Conservation (phyloP, 2,797 vertebrate genomes). For the Balearica regulorum region DNA sequence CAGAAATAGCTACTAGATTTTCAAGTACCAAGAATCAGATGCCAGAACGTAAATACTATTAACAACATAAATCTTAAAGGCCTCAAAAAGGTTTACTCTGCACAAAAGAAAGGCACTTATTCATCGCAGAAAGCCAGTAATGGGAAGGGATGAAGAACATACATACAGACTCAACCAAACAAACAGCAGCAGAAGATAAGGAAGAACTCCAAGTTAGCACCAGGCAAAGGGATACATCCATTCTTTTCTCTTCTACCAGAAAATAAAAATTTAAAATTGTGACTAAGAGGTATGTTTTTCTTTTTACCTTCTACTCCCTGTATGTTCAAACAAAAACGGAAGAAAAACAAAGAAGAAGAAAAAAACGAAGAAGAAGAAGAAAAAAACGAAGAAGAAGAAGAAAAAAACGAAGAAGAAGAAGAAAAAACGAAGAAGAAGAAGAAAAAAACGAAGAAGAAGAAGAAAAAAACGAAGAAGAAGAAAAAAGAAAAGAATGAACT, state of each 20-base stretch:
- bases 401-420: background rate
- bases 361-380: too few relatives aligned
- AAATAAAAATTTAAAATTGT: background rate
- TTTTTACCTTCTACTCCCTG: background rate
- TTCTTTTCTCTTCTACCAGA: background rate
- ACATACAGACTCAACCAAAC: background rate
- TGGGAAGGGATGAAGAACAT: background rate
- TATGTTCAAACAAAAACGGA: fast-evolving
- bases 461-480: too few relatives aligned
- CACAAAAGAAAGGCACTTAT: background rate
- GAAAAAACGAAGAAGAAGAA: too few relatives aligned
- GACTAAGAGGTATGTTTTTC: background rate
- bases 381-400: too few relatives aligned
- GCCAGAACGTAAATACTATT: background rate
- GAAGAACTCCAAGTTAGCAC: background rate
- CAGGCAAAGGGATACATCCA: background rate
- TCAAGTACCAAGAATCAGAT: background rate
- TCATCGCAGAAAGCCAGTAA: background rate
- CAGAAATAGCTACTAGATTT: background rate
- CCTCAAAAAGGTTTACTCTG: background rate
- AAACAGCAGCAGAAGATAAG: background rate
- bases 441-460: too few relatives aligned
- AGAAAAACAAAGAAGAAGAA: too few relatives aligned
- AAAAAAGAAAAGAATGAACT: background rate
- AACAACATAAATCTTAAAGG: background rate